These are phyloP conservation scores for Smittia sp. DNA, from an alignment of 2,888 invertebrate genomes.

Conservation along the genomic window DNA sequence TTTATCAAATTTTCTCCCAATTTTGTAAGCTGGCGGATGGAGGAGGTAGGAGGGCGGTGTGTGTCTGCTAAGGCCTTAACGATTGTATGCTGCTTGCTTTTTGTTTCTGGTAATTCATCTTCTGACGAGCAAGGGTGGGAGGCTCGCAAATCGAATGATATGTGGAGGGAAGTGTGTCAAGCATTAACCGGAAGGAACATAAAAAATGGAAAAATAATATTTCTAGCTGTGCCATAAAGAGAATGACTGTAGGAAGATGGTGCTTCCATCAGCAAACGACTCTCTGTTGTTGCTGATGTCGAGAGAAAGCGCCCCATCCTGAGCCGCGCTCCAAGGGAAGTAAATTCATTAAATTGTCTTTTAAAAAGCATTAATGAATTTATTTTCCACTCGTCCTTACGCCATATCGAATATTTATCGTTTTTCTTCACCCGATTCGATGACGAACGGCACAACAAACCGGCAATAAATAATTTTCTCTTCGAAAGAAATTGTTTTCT, in stretches of 20 bases:
- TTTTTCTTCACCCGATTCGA: background rate
- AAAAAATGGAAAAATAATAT: background rate
- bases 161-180: background rate
- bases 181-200: background rate
- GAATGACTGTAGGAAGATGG: no score
- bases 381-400: background rate
- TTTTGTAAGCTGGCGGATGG: background rate
- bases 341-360: slow-evolving; percentile 21
- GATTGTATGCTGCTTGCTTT: no score
- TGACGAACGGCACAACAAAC: background rate
- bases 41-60: background rate
- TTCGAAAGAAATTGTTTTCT: background rate
- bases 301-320: no score
- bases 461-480: slow-evolving; percentile 16
- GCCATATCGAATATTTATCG: background rate
- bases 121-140: no score
- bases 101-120: slow-evolving; percentile 1
- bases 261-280: no score
- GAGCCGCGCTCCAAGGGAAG: background rate
- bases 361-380: slow-evolving; percentile 11
- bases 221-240: background rate
- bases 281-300: no score
- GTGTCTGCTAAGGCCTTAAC: background rate
- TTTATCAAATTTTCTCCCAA: slow-evolving; percentile 15
- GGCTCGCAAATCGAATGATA: background rate